Base-by-base conservation (phyloP, 2,888 invertebrate species). In the Pharmacophagus antenor region DNA sequence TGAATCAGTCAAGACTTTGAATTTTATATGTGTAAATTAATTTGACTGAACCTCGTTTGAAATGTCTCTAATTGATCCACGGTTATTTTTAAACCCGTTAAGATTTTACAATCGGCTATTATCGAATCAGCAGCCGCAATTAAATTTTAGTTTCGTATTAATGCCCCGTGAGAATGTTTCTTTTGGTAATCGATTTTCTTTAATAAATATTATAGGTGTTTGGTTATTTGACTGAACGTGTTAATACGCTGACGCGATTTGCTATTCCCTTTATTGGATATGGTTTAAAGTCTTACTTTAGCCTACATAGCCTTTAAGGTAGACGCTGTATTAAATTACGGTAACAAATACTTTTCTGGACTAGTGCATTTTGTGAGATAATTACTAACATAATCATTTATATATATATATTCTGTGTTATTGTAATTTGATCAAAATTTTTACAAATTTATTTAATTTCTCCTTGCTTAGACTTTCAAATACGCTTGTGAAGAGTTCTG, bases 71-170 rank as follows among this genome's bases (percentile, higher is more conserved):
- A 53, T 61, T 61, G 49, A 53, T 49, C n/a, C 31, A 56, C 50
- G 56, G 48, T 42, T 53, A 49, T 67, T 69, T 65, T 56, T 68
- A 70, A 68, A 68, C 66, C 82, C 80, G 76, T 76, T 70, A 71
- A 79, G 67, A 84, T 86, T 85, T 73, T 69, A 76, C 80, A 84
- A 82, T 82, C 77, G 79, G 65, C 77, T 77, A 80, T 81, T 82
- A 79, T 76, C 73, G 79, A 84, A 84, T 84, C 83, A 78, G 83
- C 85, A 83, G 80, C 76, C 74, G 77, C 68, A 82, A 87, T 87
- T 86, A 83, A 77, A 77, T 78, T 80, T 84, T 84, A 72, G 79
- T 79, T 80, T 72, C 83, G 80, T 77, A 70, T 77, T 73, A 76
- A 72, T 70, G 65, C 66, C 70, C 66, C 84, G 85, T 85, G 85